phyloP scores from a whole-genome alignment of 2,888 invertebrate species.

The Erebia ligea region DNA sequence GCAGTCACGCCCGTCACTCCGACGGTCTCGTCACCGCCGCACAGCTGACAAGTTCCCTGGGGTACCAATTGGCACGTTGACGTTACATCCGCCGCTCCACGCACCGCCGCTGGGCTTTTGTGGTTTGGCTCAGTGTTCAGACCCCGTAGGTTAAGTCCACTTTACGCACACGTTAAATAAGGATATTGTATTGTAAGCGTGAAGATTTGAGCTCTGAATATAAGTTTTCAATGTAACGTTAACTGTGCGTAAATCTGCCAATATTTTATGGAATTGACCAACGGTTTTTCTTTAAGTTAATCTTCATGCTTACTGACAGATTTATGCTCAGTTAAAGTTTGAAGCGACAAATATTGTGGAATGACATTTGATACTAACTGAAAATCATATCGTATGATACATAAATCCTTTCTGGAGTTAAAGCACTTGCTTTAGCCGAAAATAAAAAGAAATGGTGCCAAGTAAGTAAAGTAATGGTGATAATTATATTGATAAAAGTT shows the following conservation, averaged over 20 bases:
- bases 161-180: not conserved
- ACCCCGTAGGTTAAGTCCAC: not conserved
- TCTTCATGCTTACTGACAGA: not conserved
- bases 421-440: not conserved
- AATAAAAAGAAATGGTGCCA: no score
- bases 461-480: no score
- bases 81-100: constrained; percentile 68
- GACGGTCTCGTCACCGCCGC: constrained; percentile 51
- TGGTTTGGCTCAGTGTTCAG: constrained; percentile 62
- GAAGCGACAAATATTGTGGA: no score
- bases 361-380: no score
- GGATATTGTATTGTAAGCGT: no score
- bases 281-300: no score
- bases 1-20: constrained; percentile 45
- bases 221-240: not conserved
- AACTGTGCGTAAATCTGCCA: not conserved
- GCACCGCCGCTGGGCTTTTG: constrained; percentile 75
- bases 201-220: not conserved
- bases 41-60: constrained; percentile 40
- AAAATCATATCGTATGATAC: not conserved
- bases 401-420: not conserved
- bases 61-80: constrained; percentile 53
- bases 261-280: not conserved
- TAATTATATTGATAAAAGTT: not conserved
- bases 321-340: not conserved